Conservation (phyloP, 2,113 vertebrate species). For the Scomber scombrus region DNA sequence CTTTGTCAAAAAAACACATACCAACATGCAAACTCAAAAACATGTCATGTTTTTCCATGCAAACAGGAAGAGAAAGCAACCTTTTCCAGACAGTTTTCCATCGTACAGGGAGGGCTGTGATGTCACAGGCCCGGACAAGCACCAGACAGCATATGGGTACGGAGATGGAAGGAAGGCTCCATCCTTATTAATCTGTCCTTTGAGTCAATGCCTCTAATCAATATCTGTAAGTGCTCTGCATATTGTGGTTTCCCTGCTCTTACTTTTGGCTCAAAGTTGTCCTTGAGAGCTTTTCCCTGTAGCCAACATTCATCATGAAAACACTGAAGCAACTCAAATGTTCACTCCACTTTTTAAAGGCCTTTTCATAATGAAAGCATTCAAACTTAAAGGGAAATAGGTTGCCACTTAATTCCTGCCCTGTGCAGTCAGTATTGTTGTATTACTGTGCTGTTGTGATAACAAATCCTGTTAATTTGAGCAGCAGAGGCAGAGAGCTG, state of each 20-base stretch:
- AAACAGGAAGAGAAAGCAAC: slow-evolving; percentile 12
- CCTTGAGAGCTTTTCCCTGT: slow-evolving; percentile 31
- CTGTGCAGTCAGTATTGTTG: slow-evolving; percentile 15
- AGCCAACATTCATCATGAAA: background rate
- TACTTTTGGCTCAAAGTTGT: slow-evolving; percentile 13
- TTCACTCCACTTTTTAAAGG: background rate
- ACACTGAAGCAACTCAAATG: background rate
- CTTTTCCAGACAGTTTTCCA: slow-evolving; percentile 24
- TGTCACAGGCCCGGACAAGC: slow-evolving; percentile 46
- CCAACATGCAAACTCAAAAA: slow-evolving; percentile 5
- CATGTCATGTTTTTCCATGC: background rate
- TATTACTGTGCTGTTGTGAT: slow-evolving; percentile 29
- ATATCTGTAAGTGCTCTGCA: slow-evolving; percentile 29
- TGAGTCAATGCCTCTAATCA: slow-evolving; percentile 49
- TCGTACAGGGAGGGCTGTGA: background rate
- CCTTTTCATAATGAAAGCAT: slow-evolving; percentile 8
- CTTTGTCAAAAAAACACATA: background rate
- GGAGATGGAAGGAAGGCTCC: slow-evolving; percentile 6
- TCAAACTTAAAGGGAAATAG: slow-evolving; percentile 5
- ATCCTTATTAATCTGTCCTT: slow-evolving; percentile 28
- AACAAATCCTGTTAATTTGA: slow-evolving; percentile 51
- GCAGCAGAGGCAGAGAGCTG: slow-evolving; percentile 19
- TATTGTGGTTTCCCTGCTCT: slow-evolving; percentile 7
- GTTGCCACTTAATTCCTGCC: background rate
- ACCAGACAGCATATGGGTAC: slow-evolving; percentile 26